A percentile compares a stretch with the other conserved stretches of the same genome.
Conservation (phyloP, 2,888 invertebrate genomes). For the Molanna angustata region DNA sequence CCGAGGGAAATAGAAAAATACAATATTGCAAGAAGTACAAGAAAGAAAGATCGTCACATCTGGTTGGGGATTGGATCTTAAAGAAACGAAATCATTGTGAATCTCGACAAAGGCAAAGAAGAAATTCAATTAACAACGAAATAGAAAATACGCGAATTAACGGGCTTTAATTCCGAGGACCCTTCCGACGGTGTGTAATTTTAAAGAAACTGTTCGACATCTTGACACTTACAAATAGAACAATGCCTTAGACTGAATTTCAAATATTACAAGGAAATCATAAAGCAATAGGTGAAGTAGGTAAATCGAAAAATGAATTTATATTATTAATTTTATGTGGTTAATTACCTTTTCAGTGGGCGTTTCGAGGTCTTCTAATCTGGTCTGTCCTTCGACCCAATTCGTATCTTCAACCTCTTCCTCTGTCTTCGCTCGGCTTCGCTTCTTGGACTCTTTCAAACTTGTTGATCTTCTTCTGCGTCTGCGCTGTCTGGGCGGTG, state of each 20-base stretch:
- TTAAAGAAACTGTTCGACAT: too few species aligned
- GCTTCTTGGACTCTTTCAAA: conserved; percentile 20
- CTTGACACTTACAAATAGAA: too few species aligned
- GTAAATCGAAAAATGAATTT: too few species aligned
- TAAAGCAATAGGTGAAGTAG: too few species aligned
- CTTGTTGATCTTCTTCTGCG: conserved; percentile 23
- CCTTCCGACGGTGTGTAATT: too few species aligned
- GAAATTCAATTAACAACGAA: conserved; percentile 15
- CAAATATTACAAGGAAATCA: too few species aligned
- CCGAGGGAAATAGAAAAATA: conserved; percentile 24
- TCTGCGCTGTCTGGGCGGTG: conserved; percentile 24
- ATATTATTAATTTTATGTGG: too few species aligned
- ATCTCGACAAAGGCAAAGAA: conserved; percentile 6
- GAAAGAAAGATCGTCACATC: conserved; percentile 1
- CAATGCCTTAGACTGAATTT: too few species aligned
- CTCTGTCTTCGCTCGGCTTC: conserved; percentile 11
- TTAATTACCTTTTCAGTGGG: too few species aligned
- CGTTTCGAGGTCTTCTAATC: conserved; percentile 5
- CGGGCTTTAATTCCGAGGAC: too few species aligned
- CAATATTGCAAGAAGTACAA: conserved; percentile 9
- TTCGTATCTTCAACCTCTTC: conserved; percentile 8
- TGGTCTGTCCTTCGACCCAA: conserved; percentile 9
- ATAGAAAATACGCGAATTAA: too few species aligned
- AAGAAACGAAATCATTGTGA: conserved; percentile 7
- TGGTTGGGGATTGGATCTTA: conserved; percentile 1